A percentile compares a stretch with the other conserved stretches of the same genome.
phyloP scores from a whole-genome alignment of 2,888 invertebrate species.

The Erynnis tages region DNA sequence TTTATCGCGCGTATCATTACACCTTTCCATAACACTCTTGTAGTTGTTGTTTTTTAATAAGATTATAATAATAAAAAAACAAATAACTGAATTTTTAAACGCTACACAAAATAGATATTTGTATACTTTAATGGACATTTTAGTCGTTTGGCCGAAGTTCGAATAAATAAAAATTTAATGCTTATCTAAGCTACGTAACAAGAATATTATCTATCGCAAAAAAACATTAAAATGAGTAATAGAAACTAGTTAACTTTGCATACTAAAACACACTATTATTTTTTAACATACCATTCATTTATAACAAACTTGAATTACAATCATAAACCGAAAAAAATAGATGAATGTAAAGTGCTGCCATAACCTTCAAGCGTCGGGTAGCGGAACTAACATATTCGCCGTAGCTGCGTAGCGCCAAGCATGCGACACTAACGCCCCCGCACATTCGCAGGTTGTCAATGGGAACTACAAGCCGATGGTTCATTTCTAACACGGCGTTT shows the following conservation, averaged over 20 bases:
- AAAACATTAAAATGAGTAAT: background rate
- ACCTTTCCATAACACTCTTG: slow-evolving; percentile 14
- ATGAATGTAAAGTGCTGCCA: slow-evolving; percentile 51
- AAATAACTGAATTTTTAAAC: too few relatives aligned
- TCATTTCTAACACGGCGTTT: slow-evolving; percentile 64
- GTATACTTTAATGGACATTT: too few relatives aligned
- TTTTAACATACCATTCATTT: background rate
- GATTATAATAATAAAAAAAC: too few relatives aligned
- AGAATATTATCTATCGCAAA: too few relatives aligned
- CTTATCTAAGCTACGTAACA: too few relatives aligned
- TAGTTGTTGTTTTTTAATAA: too few relatives aligned
- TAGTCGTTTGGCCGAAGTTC: too few relatives aligned
- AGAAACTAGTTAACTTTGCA: background rate
- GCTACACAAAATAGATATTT: too few relatives aligned
- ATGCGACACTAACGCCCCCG: slow-evolving; percentile 52
- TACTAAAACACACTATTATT: background rate
- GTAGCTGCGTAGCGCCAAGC: slow-evolving; percentile 20
- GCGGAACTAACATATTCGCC: slow-evolving; percentile 60
- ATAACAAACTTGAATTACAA: background rate
- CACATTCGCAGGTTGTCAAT: slow-evolving; percentile 44
- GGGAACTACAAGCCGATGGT: slow-evolving; percentile 63
- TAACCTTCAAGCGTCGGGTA: slow-evolving; percentile 60
- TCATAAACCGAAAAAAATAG: background rate
- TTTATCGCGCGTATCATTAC: slow-evolving; percentile 44
- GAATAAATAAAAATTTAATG: too few relatives aligned